Percentiles rank a stretch among this genome's conserved stretches.
Conservation (phyloP, 2,888 invertebrate species). For the Xanthorhoe spadicearia region DNA sequence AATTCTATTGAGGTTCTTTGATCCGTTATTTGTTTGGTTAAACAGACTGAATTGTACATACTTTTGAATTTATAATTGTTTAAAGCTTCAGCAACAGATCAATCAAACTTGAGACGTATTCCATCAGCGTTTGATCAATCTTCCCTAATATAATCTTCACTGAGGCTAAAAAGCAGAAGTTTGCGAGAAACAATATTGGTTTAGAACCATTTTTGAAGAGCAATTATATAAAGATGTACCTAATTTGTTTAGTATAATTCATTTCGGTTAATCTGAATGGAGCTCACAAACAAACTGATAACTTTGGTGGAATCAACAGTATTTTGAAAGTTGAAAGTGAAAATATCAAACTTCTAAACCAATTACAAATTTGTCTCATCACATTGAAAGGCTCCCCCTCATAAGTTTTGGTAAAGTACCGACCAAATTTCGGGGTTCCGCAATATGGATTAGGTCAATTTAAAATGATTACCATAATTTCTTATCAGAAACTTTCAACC, state of each 20-base stretch:
- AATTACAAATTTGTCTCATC: slow-evolving; percentile 16
- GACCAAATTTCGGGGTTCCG: slow-evolving; percentile 57
- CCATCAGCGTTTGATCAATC: slow-evolving; percentile 32
- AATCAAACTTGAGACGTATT: slow-evolving; percentile 34
- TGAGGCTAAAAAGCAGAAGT: not conserved
- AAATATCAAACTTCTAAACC: slow-evolving; percentile 17
- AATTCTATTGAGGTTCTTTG: slow-evolving; percentile 1
- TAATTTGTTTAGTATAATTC: not conserved
- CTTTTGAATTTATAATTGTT: slow-evolving; percentile 12
- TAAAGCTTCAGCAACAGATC: slow-evolving; percentile 22
- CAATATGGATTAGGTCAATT: slow-evolving; percentile 78
- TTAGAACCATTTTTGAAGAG: not conserved
- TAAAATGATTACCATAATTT: slow-evolving; percentile 78
- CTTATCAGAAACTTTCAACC: slow-evolving; percentile 70
- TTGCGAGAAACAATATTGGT: not conserved
- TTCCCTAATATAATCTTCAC: slow-evolving; percentile 11
- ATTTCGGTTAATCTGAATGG: not conserved
- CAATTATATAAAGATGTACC: not conserved
- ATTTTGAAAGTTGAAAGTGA: slow-evolving; percentile 1
- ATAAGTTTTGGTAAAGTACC: slow-evolving; percentile 60
- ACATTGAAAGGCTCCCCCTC: slow-evolving; percentile 47
- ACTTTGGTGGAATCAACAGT: not conserved
- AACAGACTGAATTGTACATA: not conserved
- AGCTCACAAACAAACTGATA: not conserved
- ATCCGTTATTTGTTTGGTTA: not conserved